phyloP scores from a whole-genome alignment of 2,888 invertebrate genomes.

The Sinodicranocentrus sp. region DNA sequence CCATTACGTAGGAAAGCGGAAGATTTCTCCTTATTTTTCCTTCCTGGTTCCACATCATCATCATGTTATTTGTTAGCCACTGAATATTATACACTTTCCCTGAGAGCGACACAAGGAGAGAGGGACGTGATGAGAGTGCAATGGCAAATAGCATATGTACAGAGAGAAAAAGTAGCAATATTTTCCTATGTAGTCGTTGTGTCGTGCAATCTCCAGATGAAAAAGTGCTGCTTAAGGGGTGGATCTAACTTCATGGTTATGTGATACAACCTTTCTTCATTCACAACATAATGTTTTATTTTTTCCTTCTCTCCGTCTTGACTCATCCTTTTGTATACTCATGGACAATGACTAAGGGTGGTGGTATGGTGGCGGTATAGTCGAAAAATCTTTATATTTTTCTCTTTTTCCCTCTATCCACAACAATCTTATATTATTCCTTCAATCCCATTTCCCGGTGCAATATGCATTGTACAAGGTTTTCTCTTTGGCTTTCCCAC shows the following conservation, averaged over 20 bases:
- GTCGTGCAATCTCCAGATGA: neutral
- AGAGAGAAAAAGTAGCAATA: no score
- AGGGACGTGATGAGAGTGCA: no score
- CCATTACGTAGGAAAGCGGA: conserved; percentile 3
- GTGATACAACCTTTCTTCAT: neutral
- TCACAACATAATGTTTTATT: conserved; percentile 12
- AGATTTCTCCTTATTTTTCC: conserved; percentile 8
- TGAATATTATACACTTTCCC: conserved; percentile 1
- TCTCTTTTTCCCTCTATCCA: no score
- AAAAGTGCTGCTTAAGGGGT: neutral
- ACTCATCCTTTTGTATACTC: neutral
- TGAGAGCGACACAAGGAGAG: no score
- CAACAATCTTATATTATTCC: no score
- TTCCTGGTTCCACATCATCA: conserved; percentile 5
- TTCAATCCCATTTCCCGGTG: no score
- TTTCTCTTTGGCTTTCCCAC: no score
- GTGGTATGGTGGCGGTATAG: no score
- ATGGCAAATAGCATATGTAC: no score
- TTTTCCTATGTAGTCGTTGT: no score
- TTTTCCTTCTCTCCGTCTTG: neutral
- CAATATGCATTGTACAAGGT: no score
- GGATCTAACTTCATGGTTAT: conserved; percentile 1
- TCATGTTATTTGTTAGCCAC: neutral
- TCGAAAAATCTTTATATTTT: no score
- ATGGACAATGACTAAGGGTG: neutral